Evolutionary conservation across 2,797 vertebrate species (phyloP), one percentile per base, ranked within the genome.

Genomic region (Zalophus californianus): DNA sequence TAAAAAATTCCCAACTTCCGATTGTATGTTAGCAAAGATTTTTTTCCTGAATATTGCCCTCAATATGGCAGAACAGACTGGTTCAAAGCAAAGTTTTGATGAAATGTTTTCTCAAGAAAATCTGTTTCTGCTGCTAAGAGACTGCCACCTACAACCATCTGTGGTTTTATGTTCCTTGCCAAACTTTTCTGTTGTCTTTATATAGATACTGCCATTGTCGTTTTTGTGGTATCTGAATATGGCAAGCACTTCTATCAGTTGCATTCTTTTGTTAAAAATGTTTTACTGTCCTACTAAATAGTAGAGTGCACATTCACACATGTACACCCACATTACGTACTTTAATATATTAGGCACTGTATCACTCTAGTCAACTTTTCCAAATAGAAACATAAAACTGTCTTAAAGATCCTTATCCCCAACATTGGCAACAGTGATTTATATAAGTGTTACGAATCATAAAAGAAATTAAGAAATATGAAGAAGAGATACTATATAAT

Each of bases 91-190:
- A 95, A 95, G 89, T 95, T 97, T 97, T 97, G 92, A 92, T 95
- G 91, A 97, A 97, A 93, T 95, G 75, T 97, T 97, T 98, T 97
- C 95, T 95, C 58, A 86, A 73, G 84, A 89, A 98, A 98, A 97
- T 97, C 94, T 97, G 97, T 97, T 97, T 97, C 93, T 96, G 86
- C 87, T 93, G 79, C 96, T 97, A 93, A 96, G 95, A 97, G 83
- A 94, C 79, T 97, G 87, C 91, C 86, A 95, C 97, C 91, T 94
- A 95, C 93, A 96, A 32, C 98, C 97, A 97, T 97, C 97, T 97
- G 97, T 91, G 84, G 38, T 82, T 96, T 48, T 54, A 11, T 21
- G 4, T 75, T 87, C 9, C 41, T 52, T 90, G 97, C 92, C 97
- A 97, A 90, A 93, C 13, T 73, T 96, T 68, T 90, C 44, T 94